Base-by-base conservation (phyloP, 2,797 vertebrate genomes). In the Parauchenoglanis ngamensis region DNA sequence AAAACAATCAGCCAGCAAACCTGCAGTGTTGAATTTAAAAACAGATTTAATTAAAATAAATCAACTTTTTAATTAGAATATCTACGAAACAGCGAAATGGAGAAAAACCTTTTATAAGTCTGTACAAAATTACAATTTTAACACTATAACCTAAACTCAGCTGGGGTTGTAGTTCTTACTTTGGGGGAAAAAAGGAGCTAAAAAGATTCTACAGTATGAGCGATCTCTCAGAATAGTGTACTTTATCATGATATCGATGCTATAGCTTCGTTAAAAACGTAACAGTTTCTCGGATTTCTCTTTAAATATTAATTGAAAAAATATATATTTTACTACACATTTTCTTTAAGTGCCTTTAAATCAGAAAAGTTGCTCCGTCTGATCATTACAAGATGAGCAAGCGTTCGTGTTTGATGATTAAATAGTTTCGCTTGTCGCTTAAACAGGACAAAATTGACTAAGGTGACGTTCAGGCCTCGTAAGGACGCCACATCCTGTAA, bases 391-490 rank as follows among this genome's bases (percentile, higher is more conserved):
- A 35, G 54, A 12, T 0, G n/a, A 8, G 54, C 4, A 1, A 13
- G 15, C 31, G 4, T 0, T 59, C 1, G 1, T 40, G 54, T 23
- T 79, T 21, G 75, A 19, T 35, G 54, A 78, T 78, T 19, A 25
- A 25, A 57, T 31, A 6, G 40, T 1, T 63, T 23, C 7, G 17
- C 23, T 15, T 61, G 19, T 44, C 10, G 23, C 54, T 57, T 79
- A 35, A 79, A 80, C 56, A 44, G 77, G 56, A 40, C 15, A 25
- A 13, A 80, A 80, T 61, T 12, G 80, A 57, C 65, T 25, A 25
- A 56, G 65, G 28, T 59, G 85, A 63, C 77, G 54, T 86, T 86
- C 54, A 57, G 65, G 52, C 63, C 59, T 28, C 31, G 25, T 68
- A n/a, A 68, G n/a, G 65, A 46, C 28, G 0, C 7, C 28, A 78